Conservation (phyloP, 2,113 vertebrate species). For the Phocoena phocoena region DNA sequence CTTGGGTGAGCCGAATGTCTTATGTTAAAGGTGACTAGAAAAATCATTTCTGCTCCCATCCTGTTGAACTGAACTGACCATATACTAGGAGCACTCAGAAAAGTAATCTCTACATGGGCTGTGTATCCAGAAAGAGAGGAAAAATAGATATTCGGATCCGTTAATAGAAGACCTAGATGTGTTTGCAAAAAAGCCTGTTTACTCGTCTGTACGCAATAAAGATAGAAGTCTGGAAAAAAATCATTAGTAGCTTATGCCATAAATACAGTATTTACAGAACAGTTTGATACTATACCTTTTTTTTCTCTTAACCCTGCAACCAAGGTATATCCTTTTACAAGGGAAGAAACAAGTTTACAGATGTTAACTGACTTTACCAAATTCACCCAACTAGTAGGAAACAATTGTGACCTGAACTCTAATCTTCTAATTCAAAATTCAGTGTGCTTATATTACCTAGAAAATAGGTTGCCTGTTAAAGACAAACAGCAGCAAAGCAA, state of each 20-base stretch:
- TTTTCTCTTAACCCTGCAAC: not conserved
- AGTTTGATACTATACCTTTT: not conserved
- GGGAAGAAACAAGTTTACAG: not conserved
- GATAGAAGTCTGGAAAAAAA: not conserved
- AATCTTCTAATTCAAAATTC: not conserved
- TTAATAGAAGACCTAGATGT: conserved; percentile 9
- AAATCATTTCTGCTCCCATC: not conserved
- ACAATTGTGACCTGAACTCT: not conserved
- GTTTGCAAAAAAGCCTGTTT: conserved; percentile 60
- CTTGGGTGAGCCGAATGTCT: not conserved
- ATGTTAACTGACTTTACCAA: not conserved
- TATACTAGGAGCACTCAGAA: not conserved
- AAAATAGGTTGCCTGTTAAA: not conserved
- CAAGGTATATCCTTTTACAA: not conserved
- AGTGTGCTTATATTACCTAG: not conserved
- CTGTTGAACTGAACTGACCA: not conserved
- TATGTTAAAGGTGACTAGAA: not conserved
- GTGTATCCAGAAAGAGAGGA: not conserved
- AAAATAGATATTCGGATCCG: not conserved
- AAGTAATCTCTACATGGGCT: not conserved
- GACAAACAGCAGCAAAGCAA: not conserved
- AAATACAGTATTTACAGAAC: not conserved
- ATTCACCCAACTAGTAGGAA: not conserved
- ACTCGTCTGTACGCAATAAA: conserved; percentile 38
- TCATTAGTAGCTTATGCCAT: not conserved